Evolutionary conservation across 2,888 invertebrate genomes (phyloP).

Genomic region (Theristus sp.): DNA sequence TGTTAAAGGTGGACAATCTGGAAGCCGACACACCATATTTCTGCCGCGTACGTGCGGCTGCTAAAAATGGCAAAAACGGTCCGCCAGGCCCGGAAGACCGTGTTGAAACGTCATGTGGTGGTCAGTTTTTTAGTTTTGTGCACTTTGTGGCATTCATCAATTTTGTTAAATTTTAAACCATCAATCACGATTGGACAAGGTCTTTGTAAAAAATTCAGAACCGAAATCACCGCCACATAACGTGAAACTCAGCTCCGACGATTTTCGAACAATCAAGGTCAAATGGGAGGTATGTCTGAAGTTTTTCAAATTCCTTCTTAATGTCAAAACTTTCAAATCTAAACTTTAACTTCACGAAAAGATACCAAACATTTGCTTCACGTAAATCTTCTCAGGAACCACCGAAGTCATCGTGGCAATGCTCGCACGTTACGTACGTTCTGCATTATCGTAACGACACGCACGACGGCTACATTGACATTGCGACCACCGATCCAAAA

Average conservation of each 20-base stretch:
- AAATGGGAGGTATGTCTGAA: conserved; percentile 23
- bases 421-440: conserved; percentile 22
- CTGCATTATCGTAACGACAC: conserved; percentile 25
- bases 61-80: conserved; percentile 26
- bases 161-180: no score
- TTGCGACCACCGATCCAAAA: conserved; percentile 14
- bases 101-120: conserved; percentile 25
- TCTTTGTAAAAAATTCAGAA: no score
- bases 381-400: no score
- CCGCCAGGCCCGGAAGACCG: conserved; percentile 24
- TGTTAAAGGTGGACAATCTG: conserved; percentile 17
- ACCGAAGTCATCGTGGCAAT: conserved; percentile 20
- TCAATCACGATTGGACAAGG: no score
- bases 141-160: no score
- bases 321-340: no score
- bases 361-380: no score
- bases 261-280: conserved; percentile 21
- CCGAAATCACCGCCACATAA: conserved; percentile 22
- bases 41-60: conserved; percentile 27
- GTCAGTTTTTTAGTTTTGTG: no score
- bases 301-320: no score
- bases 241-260: conserved; percentile 18
- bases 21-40: conserved; percentile 27
- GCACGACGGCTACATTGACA: conserved; percentile 10
- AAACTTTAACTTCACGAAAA: background rate